These are phyloP conservation scores for Osmoderma eremita DNA, from an alignment of 2,888 invertebrate genomes.

Conservation along the genomic window DNA sequence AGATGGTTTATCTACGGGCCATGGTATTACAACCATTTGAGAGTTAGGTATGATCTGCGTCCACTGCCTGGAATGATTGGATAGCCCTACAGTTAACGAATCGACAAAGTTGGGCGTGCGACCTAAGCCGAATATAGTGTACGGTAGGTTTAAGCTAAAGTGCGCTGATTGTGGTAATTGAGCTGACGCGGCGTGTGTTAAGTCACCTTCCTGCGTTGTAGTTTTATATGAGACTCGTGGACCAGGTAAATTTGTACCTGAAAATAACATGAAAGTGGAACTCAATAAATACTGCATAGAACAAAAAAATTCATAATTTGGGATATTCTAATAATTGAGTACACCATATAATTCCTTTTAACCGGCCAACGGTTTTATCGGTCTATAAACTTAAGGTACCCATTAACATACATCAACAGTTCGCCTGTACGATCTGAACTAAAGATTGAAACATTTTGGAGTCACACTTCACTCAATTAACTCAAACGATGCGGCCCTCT, in stretches of 20 bases:
- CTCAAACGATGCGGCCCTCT: too few relatives aligned
- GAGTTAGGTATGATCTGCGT: slow-evolving; percentile 97
- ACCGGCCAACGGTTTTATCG: too few relatives aligned
- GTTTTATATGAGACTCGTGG: slow-evolving; percentile 88
- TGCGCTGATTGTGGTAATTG: slow-evolving; percentile 94
- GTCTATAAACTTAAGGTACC: too few relatives aligned
- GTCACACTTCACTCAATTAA: too few relatives aligned
- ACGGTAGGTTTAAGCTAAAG: slow-evolving; percentile 93
- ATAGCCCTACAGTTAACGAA: slow-evolving; percentile 81
- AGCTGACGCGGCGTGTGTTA: slow-evolving; percentile 82
- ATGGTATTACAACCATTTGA: slow-evolving; percentile 95
- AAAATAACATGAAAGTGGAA: slow-evolving; percentile 1
- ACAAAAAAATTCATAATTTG: too few relatives aligned
- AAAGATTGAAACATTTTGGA: too few relatives aligned
- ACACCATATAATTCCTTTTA: too few relatives aligned
- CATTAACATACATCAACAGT: too few relatives aligned
- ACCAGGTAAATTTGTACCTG: slow-evolving; percentile 88
- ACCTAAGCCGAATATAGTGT: slow-evolving; percentile 96
- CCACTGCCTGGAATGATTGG: slow-evolving; percentile 79
- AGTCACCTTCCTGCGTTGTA: slow-evolving; percentile 86
- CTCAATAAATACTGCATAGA: too few relatives aligned
- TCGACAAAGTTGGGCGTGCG: slow-evolving; percentile 98
- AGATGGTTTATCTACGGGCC: slow-evolving; percentile 78
- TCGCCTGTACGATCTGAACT: too few relatives aligned
- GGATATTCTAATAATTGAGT: too few relatives aligned